Base-by-base conservation (phyloP, 2,113 vertebrate species). In the Casuarius casuarius region DNA sequence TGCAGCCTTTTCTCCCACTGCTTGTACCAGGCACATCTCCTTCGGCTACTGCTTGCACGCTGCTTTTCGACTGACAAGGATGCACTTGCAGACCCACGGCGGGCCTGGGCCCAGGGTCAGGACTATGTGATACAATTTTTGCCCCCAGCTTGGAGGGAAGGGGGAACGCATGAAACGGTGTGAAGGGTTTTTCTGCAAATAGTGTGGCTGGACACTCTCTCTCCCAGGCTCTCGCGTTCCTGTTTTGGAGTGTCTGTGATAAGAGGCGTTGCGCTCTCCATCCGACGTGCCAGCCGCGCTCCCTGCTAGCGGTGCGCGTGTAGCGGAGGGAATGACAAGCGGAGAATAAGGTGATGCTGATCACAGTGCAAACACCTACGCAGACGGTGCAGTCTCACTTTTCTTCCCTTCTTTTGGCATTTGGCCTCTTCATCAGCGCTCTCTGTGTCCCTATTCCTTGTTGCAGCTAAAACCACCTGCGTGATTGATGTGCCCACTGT, bases 391-490 rank as follows among this genome's bases (percentile, higher is more conserved):
- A 31, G 26, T 22, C 40, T 58, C 46, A 3, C 29, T 67, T 74
- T 9, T 58, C 12, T 19, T 8, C 17, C 5, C 3, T 1, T 14
- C 33, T 29, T 42, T 25, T 42, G 14, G 4, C 5, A 12, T 44
- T 85, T 33, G 48, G 8, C 33, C 74, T 48, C 66, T 77, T 44
- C 5, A 2, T 42, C 70, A 58, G n/a, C 26, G 31, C 49, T 11
- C 3, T 18, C 44, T 7, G 0, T 16, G 16, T 40, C 25, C 26
- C 23, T 19, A 0, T 83, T 76, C 49, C 63, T 49, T 0, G 0
- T 31, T 21, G 52, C 31, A 23, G 11, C 79, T 88, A 6, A 75
- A 72, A 2, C 23, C 76, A 22, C 35, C 58, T 5, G 33, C 6
- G 3, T n/a, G 52, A 9, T 3, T 10, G 33, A 1, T 14, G 52